Base-by-base conservation (phyloP, 2,888 invertebrate species). In the Nematopogon swammerdamellus region DNA sequence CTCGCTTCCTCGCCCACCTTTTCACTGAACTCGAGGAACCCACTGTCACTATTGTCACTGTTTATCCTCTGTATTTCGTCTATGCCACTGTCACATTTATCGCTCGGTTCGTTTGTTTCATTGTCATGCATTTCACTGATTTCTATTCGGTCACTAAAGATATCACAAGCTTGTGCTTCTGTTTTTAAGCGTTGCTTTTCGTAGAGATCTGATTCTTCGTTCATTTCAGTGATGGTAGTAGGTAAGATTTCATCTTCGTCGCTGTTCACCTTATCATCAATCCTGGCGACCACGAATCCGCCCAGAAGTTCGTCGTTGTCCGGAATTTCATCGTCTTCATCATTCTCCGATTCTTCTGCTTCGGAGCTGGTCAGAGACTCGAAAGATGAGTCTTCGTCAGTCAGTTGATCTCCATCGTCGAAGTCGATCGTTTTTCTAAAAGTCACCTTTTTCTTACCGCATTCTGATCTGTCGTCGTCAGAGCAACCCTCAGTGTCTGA, bases 21-120 rank as follows among this genome's bases (percentile, higher is more conserved):
- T 54, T 74, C 77, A 58, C 68, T 66, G 55, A 66, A 64, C 50
- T 79, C 79, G 59, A 77, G 57, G 52, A 79, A 79, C 2, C 79
- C 79, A 72, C 79, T 79, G 50, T 79, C 79, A 75, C 79, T 79
- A 51, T 71, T 79, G 54, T 79, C 79, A 68, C 71, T 72, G 2
- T 71, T 69, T 53, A 75, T 70, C 56, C 69, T 60, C 58, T 67
- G 66, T 1, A 73, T 57, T 45, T 63, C 63, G 8, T 67, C 64
- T 16, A 60, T 19, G 11, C 44, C 29, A 45, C 45, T 45, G 20
- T 46, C 59, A 36, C 18, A 18, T 45, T 45, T 45, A 5, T 18
- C 18, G 18, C 18, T 43, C n/a, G 4, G 6, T 1, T 64, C 64
- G 51, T 57, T 60, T 17, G 30, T 19, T 19, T 36, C 36, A 19